A percentile compares a stretch with the other conserved stretches of the same genome.
Conservation (phyloP, 2,888 invertebrate genomes). For the Cataglyphis cursor region DNA sequence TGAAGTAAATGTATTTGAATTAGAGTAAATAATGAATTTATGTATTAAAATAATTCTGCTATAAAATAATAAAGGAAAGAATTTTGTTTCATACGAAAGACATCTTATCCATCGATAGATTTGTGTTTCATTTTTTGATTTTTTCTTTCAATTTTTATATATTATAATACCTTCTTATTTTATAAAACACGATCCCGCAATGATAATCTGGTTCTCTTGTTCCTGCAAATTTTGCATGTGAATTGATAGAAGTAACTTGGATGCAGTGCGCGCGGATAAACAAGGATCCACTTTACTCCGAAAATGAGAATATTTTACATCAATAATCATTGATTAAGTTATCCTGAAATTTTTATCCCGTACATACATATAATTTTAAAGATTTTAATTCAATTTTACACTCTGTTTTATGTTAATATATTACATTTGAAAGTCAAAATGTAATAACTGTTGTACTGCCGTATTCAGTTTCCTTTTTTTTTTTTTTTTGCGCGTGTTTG, state of each 20-base stretch:
- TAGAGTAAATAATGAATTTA: not conserved
- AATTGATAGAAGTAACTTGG: constrained; percentile 75
- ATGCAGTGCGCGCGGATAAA: constrained; percentile 66
- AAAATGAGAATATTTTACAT: constrained; percentile 62
- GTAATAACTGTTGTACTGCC: not conserved
- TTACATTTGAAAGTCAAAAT: not conserved
- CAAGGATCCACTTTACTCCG: constrained; percentile 68
- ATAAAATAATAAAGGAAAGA: not conserved
- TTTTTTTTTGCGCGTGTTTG: not conserved
- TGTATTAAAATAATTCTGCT: not conserved
- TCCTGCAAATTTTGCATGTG: constrained; percentile 74
- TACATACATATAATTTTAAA: not conserved
- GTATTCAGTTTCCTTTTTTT: not conserved
- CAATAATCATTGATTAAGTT: not conserved
- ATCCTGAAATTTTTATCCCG: not conserved
- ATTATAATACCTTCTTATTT: constrained; percentile 10
- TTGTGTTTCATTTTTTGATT: constrained; percentile 3
- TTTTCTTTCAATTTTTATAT: not conserved
- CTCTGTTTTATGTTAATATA: not conserved
- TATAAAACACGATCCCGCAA: constrained; percentile 20
- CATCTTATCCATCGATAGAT: not conserved
- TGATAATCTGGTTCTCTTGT: constrained; percentile 44
- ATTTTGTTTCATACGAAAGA: not conserved
- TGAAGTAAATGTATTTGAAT: not conserved
- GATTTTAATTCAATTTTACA: not conserved